phyloP scores from a whole-genome alignment of 2,797 vertebrate genomes.

The Leptoclinus maculatus region DNA sequence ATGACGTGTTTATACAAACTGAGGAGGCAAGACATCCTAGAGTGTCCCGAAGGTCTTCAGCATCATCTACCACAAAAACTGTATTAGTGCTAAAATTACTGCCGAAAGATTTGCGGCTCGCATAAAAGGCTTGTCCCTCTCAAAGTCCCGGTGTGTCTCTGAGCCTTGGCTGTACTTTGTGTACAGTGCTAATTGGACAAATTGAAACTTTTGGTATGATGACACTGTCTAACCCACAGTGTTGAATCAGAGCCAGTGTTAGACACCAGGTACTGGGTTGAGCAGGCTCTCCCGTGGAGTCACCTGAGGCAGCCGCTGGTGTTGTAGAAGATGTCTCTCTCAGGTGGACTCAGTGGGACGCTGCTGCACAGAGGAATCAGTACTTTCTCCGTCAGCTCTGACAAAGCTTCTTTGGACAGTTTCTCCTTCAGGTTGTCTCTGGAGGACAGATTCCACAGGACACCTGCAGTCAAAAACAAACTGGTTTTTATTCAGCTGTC shows the following conservation, averaged over 20 bases:
- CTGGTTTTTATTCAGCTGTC: background rate
- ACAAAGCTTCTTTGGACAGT: conserved; percentile 88
- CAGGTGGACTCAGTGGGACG: conserved; percentile 88
- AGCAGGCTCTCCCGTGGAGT: background rate
- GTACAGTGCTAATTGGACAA: background rate
- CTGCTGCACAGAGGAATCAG: conserved; percentile 88
- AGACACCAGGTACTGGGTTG: fast-evolving
- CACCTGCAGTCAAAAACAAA: conserved; percentile 81
- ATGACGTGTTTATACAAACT: no score
- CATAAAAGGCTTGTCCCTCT: no score
- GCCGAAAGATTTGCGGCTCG: no score
- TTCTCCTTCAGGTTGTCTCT: conserved; percentile 95
- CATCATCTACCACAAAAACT: no score
- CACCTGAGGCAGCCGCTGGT: conserved; percentile 96
- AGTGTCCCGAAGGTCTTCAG: no score
- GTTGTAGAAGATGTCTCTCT: conserved; percentile 94
- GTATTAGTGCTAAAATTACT: no score
- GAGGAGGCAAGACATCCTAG: no score
- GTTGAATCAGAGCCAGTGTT: background rate
- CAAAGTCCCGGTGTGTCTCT: no score
- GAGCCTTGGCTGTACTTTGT: background rate
- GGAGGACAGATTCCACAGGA: conserved; percentile 98
- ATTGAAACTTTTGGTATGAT: background rate
- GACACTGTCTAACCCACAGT: background rate
- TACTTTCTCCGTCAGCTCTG: conserved; percentile 90